Conservation (phyloP, 92 coral and sea anemone species). For the Meandrina meandrites region DNA sequence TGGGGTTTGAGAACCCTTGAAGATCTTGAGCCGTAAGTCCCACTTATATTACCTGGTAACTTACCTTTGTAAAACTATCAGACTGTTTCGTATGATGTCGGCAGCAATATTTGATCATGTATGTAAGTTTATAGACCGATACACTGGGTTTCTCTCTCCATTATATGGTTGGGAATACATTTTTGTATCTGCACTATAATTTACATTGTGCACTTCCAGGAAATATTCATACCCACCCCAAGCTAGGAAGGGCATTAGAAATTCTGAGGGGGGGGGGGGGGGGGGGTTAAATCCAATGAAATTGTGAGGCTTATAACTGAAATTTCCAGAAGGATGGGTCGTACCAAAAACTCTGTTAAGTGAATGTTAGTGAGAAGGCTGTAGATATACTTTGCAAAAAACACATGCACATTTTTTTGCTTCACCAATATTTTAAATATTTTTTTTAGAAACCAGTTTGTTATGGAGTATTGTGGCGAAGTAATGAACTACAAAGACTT, state of each 20-base stretch:
- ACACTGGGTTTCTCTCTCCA: neutral
- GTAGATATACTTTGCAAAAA: too few species aligned
- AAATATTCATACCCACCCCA: too few species aligned
- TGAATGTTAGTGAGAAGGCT: too few species aligned
- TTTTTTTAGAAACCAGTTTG: constrained; percentile 83
- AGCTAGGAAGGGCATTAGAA: too few species aligned
- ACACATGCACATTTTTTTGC: too few species aligned
- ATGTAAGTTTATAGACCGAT: neutral
- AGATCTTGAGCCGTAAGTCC: constrained; percentile 80
- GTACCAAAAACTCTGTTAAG: too few species aligned
- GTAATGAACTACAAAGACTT: constrained; percentile 96
- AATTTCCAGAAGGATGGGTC: too few species aligned
- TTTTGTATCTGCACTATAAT: neutral
- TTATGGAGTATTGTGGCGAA: constrained; percentile 97
- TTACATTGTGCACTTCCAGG: too few species aligned
- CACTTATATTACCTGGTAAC: neutral
- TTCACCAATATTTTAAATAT: neutral
- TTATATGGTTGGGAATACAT: neutral
- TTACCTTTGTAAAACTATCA: neutral
- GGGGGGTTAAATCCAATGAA: too few species aligned
- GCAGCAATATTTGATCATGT: neutral
- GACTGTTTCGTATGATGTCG: neutral
- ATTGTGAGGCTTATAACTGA: too few species aligned
- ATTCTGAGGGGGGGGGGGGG: too few species aligned
- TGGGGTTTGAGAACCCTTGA: constrained; percentile 92